Base-by-base conservation (phyloP, 2,888 invertebrate genomes). In the Drosophila kuntzei region DNA sequence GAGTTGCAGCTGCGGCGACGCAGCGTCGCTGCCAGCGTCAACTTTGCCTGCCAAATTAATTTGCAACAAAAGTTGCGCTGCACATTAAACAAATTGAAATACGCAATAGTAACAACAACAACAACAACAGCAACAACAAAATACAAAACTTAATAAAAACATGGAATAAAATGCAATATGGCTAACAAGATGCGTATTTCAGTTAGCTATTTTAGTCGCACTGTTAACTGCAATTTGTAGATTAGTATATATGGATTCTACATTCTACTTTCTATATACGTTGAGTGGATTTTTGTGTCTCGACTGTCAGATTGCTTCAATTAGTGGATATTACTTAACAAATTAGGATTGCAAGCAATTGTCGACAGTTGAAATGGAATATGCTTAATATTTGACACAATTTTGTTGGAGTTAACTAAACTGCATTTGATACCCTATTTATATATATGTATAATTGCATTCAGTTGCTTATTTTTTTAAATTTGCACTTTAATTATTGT, bases 31-130 rank as follows among this genome's bases (percentile, higher is more conserved):
- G 43, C 20, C 36, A 50, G 61, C 71, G 67, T 71, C 76, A 84
- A 86, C 80, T 86, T 80, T 75, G 46, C 55, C 76, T 79, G 79
- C 69, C 83, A 84, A 84, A 84, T 84, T 84, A 84, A 84, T 84
- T 84, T 84, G 83, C 83, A 83, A 80, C 86, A 76, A 84, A 83
- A 86, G 86, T 84, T 84, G 76, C 76, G 55, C 67, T 53, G 47
- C 67, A 67, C 82, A 85, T 83, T 85, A 79, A 67, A 72, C 62
- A 83, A 86, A 83, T 83, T 80, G 80, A 85, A 83, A 85, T 67
- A 78, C 57, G 73, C 81, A 79, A 55, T 39, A 34, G 46, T 3
- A 49, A 62, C 29, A 37, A 7, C 32, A 14, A 37, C 27, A 39
- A 37, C 29, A 41, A 22, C 16, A 59, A 14, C 16, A n/a, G 14